A percentile compares a stretch with the other conserved stretches of the same genome.
Conservation (phyloP, 2,797 vertebrate genomes). For the Micromesistius poutassou region DNA sequence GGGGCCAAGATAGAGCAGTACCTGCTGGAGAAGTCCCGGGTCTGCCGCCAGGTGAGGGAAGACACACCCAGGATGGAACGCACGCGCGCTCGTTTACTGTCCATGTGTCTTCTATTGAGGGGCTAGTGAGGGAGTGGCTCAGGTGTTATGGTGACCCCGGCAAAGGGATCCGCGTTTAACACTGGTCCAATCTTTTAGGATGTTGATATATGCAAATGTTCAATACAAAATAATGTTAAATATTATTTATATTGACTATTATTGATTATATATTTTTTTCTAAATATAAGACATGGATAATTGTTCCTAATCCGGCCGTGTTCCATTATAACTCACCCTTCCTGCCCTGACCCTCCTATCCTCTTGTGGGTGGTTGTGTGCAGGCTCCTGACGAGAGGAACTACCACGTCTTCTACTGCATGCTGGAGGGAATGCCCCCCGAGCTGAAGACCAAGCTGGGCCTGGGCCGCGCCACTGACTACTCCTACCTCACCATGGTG, state of each 20-base stretch:
- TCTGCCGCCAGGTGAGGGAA: constrained; percentile 87
- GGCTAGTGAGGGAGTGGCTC: too few relatives aligned
- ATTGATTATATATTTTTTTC: not conserved
- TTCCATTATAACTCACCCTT: not conserved
- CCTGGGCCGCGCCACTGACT: constrained; percentile 86
- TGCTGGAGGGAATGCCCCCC: constrained; percentile 87
- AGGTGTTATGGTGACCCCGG: too few relatives aligned
- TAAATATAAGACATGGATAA: not conserved
- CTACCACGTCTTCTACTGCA: constrained; percentile 97
- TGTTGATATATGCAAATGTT: not conserved
- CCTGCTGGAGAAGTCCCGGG: constrained; percentile 94
- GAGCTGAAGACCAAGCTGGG: constrained; percentile 90
- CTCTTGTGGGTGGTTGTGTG: not conserved
- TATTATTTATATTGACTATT: not conserved
- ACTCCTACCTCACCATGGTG: constrained; percentile 92
- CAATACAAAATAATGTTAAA: not conserved
- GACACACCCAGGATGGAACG: not conserved
- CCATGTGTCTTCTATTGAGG: too few relatives aligned
- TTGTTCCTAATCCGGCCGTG: not conserved
- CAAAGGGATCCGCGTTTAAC: too few relatives aligned
- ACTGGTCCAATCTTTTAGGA: too few relatives aligned
- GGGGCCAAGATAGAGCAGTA: constrained; percentile 97
- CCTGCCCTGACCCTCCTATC: not conserved
- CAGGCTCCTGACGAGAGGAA: constrained; percentile 93
- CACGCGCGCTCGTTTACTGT: not conserved